Evolutionary conservation across 1,140 invertebrate species (phyloP), one percentile per base, ranked within the genome.

Genomic region (Aphelinus certus): DNA sequence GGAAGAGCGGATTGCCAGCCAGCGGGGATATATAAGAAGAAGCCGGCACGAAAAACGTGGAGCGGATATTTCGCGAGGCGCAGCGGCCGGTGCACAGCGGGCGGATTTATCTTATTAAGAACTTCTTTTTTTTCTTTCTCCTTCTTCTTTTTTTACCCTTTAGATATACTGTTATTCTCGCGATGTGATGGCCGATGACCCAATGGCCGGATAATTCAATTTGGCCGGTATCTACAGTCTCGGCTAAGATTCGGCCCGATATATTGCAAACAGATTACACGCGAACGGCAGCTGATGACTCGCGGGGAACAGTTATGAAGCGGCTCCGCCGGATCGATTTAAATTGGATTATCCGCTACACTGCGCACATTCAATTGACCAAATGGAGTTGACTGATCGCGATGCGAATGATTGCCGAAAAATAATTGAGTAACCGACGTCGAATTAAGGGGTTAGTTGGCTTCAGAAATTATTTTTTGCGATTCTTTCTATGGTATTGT

Each of bases 11-110:
- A 68, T 26, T 53, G 66, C 46, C 57, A 26, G 26, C 26, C 26
- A 26, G 42, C 10, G 47, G 26, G 61, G 2, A 64, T 62, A 74
- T 26, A 26, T 26, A 26, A 26, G 4, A 60, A 10, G 58, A 3
- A 64, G 51, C 3, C 48, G 7, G 61, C 68, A 71, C 68, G 63
- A 65, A 65, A 71, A 71, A 71, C 47, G 56, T 73, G 63, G 63
- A 66, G 58, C 53, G 51, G 26, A 68, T 68, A 56, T 61, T 68
- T 73, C 48, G 26, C 49, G 48, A 60, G 49, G 7, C 47, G 3
- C 63, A 4, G 43, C 10, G 51, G 3, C 43, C 26, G 26, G 4
- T 43, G 43, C 55, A 58, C 55, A 46, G 5, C 49, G 7, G 3
- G 9, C 10, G 26, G 26, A 26, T 26, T 26, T 26, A 26, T 26